Evolutionary conservation across 1,140 invertebrate genomes (phyloP), one percentile per base, ranked within the genome.

Genomic region (Apis laboriosa): DNA sequence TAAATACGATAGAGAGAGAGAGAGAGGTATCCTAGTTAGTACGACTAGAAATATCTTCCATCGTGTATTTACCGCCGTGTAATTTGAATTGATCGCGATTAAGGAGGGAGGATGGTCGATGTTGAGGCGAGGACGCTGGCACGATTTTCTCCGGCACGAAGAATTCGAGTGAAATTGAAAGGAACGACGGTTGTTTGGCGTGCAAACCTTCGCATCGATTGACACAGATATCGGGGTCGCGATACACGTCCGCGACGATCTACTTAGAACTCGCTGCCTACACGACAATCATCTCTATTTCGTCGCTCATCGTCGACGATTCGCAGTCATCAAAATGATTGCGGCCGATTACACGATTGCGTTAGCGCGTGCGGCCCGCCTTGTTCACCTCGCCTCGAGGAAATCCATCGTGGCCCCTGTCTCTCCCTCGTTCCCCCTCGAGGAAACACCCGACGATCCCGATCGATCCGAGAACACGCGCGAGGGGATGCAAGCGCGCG

Each of bases 261-360:
- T 90, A 92, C 87, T 92, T 92, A 89, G 88, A 87, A 85, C 77
- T 43, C 80, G n/a, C 93, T 88, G 86, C 93, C 93, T 92, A 93
- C 93, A 92, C 91, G 83, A 91, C 89, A 93, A 94, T 94, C 92
- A 93, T 93, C 92, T 91, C 86, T 79, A 93, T 92, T 93, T 89
- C 80, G 88, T 83, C 89, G 84, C 84, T 92, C 77, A 93, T 91
- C 91, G 90, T 84, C 85, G 90, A 91, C 91, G 88, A 93, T 93
- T 91, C 88, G 82, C 89, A 91, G 90, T 93, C 91, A 92, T 93
- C 90, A 92, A 89, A 93, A 93, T 93, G 92, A 94, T 94, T 93
- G 92, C 88, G 81, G 83, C 85, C 90, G 92, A 94, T 94, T 94
- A 93, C 87, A 90, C 91, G 90, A 93, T 94, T 93, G 89, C 92